These are phyloP conservation scores for Propithecus perrieri DNA, from an alignment of 2,797 vertebrate species.

Conservation along the genomic window DNA sequence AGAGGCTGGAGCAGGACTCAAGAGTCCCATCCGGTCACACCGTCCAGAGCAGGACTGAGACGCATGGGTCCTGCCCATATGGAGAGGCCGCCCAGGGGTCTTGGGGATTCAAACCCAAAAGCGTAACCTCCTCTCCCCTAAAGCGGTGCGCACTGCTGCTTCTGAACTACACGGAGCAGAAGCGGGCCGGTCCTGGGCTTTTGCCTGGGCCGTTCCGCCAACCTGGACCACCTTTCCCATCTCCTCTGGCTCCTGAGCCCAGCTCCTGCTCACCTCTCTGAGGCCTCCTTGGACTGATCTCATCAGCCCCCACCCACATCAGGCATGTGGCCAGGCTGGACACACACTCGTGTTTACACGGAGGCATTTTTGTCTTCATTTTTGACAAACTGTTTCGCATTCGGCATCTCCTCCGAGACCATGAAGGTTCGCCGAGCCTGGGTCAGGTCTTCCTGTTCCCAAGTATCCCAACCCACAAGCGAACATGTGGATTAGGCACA, in stretches of 20 bases:
- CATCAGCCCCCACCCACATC: rapidly evolving
- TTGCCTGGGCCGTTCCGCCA: neutral
- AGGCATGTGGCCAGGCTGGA: neutral
- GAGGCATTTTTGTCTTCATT: neutral
- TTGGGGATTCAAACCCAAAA: neutral
- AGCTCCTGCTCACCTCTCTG: neutral
- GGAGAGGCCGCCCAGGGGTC: rapidly evolving
- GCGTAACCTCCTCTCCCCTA: neutral
- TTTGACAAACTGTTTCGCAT: neutral
- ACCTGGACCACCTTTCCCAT: neutral
- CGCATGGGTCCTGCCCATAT: rapidly evolving
- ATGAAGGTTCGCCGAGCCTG: neutral
- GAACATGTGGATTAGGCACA: neutral
- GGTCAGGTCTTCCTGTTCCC: neutral
- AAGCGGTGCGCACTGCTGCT: rapidly evolving
- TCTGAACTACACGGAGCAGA: neutral
- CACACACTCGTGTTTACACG: neutral
- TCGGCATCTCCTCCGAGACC: neutral
- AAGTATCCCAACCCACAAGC: neutral
- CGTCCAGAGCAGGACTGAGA: neutral
- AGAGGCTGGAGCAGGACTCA: neutral
- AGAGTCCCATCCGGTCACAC: neutral
- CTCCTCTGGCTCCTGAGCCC: neutral
- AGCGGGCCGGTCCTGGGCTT: neutral
- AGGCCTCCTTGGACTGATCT: neutral